A percentile compares a stretch with the other conserved stretches of the same genome.
Evolutionary conservation across 1,140 invertebrate genomes (phyloP).

Genomic region (Goniozus legneri): DNA sequence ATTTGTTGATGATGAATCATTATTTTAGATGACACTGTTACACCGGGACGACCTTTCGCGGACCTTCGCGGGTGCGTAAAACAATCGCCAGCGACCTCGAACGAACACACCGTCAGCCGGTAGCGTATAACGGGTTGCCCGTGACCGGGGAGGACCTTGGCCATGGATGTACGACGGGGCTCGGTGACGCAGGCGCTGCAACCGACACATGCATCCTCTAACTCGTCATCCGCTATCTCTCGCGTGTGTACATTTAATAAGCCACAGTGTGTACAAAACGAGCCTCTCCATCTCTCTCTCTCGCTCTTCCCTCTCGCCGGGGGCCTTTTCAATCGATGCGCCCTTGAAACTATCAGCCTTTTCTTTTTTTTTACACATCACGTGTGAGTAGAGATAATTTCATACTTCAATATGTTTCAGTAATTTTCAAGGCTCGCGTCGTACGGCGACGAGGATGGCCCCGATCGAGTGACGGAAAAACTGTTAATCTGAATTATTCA

Average conservation of each 20-base stretch:
- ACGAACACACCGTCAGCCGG: conserved; percentile 20
- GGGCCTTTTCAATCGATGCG: neutral
- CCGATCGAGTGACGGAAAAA: too few relatives aligned
- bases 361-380: too few relatives aligned
- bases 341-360: neutral
- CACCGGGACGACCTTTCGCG: neutral
- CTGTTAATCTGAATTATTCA: too few relatives aligned
- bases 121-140: conserved; percentile 36
- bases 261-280: too few relatives aligned
- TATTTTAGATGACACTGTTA: neutral
- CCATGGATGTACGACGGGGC: conserved; percentile 34
- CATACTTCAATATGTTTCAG: too few relatives aligned
- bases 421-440: too few relatives aligned
- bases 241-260: too few relatives aligned
- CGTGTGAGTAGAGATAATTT: too few relatives aligned
- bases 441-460: too few relatives aligned
- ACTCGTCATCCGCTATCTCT: neutral
- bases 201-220: neutral
- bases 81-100: conserved; percentile 21
- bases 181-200: conserved; percentile 19
- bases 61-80: neutral
- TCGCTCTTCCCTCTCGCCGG: neutral
- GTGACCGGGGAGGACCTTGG: conserved; percentile 49
- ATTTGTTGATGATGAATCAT: neutral
- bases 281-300: neutral